phyloP scores from a whole-genome alignment of 2,113 vertebrate genomes.

The Apistogramma diplotaenia region DNA sequence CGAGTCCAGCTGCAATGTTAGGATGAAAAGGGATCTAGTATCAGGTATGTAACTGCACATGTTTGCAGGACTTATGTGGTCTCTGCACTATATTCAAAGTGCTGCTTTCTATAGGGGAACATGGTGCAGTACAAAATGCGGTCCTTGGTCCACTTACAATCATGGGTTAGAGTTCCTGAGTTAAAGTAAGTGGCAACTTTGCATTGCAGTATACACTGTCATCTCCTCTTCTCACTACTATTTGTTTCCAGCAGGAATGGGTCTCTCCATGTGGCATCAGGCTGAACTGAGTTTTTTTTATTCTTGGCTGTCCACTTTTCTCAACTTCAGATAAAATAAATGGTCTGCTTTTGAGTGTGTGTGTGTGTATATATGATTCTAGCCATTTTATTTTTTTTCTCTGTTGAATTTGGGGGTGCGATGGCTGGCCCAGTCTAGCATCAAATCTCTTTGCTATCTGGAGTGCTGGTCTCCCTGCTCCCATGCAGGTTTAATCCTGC shows the following conservation, averaged over 20 bases:
- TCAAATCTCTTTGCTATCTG: not conserved
- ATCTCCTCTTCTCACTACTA: rapidly evolving
- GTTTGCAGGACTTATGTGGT: rapidly evolving
- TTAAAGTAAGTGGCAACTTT: not conserved
- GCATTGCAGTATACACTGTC: not conserved
- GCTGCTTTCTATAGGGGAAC: conserved; percentile 4
- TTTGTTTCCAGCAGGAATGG: not conserved
- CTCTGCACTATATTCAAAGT: not conserved
- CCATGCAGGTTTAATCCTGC: not conserved
- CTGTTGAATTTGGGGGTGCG: no score
- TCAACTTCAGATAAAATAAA: not conserved
- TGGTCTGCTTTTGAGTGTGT: rapidly evolving
- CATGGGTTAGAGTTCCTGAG: conserved; percentile 12
- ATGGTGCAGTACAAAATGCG: conserved; percentile 19
- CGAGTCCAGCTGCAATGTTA: conserved; percentile 62
- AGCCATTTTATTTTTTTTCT: not conserved
- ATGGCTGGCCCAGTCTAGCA: not conserved
- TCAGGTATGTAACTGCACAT: conserved; percentile 28
- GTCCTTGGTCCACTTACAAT: conserved; percentile 69
- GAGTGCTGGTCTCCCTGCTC: not conserved
- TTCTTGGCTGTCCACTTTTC: rapidly evolving
- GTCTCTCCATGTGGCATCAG: not conserved
- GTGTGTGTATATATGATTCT: not conserved
- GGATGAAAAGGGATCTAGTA: conserved; percentile 23
- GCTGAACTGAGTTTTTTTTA: not conserved